Conservation (phyloP, 2,888 invertebrate genomes). For the Napeogenes sylphis region DNA sequence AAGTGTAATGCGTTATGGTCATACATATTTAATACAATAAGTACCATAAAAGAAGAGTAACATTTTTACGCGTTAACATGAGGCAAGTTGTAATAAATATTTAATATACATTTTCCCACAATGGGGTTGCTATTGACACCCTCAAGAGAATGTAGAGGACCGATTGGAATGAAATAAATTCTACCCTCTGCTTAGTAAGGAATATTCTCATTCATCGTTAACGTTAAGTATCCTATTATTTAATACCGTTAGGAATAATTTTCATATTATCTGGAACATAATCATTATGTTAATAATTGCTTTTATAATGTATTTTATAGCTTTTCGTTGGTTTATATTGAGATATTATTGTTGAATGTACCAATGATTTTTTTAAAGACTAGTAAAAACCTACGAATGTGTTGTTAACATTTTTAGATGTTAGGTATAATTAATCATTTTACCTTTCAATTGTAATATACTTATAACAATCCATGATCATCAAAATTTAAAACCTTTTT, state of each 20-base stretch:
- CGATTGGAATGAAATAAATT: conserved; percentile 69
- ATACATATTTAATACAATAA: conserved; percentile 8
- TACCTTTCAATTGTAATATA: no score
- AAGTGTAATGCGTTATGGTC: not conserved
- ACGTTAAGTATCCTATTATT: conserved; percentile 42
- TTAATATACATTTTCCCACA: conserved; percentile 75
- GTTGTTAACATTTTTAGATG: no score
- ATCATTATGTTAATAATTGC: conserved; percentile 5
- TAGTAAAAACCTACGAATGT: no score
- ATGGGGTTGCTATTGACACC: conserved; percentile 74
- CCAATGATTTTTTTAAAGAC: no score
- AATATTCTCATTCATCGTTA: conserved; percentile 60
- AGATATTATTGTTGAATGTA: no score
- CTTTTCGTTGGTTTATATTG: conserved; percentile 27
- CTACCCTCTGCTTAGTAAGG: conserved; percentile 59
- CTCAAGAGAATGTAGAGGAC: conserved; percentile 64
- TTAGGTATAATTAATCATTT: no score
- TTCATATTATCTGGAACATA: conserved; percentile 29
- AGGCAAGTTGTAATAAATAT: conserved; percentile 57
- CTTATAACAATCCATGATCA: no score
- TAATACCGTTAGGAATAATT: conserved; percentile 33
- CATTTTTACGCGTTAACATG: conserved; percentile 26
- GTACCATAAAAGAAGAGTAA: conserved; percentile 11
- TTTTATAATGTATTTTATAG: conserved; percentile 8
- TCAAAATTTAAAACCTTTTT: no score